A percentile compares a stretch with the other conserved stretches of the same genome.
Conservation (phyloP, 37 sponge, comb jelly and placozoan species). For the Beroe ovata region DNA sequence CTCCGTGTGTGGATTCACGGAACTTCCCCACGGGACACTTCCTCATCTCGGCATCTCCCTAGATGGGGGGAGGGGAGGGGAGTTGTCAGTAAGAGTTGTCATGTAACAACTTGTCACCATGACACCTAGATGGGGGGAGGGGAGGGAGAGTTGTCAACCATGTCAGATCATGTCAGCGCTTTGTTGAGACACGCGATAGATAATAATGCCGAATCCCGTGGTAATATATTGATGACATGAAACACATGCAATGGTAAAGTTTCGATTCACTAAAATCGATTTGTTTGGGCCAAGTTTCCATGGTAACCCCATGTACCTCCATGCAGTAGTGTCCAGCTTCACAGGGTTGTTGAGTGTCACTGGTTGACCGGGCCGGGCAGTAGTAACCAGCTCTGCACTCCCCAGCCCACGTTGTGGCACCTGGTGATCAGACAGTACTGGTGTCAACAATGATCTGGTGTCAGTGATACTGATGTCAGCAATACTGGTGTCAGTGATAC, state of each 20-base stretch:
- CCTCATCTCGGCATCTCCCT: conserved; percentile 5
- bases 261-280: too few relatives aligned
- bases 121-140: too few relatives aligned
- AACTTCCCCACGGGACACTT: not conserved
- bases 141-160: too few relatives aligned
- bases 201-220: too few relatives aligned
- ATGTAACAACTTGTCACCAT: too few relatives aligned
- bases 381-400: conserved; percentile 9
- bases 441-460: not conserved
- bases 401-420: not conserved
- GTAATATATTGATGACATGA: too few relatives aligned
- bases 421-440: not conserved
- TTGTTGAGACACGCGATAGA: too few relatives aligned
- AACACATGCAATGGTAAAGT: too few relatives aligned
- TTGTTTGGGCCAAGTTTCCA: too few relatives aligned
- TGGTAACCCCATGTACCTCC: too few relatives aligned
- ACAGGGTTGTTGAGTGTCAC: not conserved
- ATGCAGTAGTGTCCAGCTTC: conserved; percentile 7
- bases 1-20: not conserved
- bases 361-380: not conserved
- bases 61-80: not conserved
- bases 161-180: too few relatives aligned
- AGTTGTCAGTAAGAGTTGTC: not conserved
- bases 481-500: not conserved
- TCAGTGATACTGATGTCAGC: too few relatives aligned